These are phyloP conservation scores for Aplidium turbinatum DNA, from an alignment of 23 tunicate species.

Conservation along the genomic window DNA sequence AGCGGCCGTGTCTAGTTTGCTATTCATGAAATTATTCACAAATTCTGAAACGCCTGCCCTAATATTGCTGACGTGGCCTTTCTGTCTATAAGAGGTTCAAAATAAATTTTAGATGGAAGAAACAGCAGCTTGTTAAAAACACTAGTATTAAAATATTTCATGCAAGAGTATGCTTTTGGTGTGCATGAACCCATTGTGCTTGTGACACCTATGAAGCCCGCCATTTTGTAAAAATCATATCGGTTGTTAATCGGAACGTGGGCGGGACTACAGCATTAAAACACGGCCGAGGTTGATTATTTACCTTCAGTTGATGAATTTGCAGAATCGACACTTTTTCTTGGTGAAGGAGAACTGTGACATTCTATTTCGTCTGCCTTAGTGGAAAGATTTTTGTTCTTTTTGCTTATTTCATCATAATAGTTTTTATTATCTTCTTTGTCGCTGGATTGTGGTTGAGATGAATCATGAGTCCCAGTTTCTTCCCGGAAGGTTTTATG, in stretches of 20 bases:
- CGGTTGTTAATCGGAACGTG: no score
- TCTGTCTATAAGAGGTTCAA: neutral
- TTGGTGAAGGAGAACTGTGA: conserved; percentile 37
- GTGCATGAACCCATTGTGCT: neutral
- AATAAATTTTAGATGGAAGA: neutral
- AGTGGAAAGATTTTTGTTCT: neutral
- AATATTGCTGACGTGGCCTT: neutral
- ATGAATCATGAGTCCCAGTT: neutral
- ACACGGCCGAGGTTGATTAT: no score
- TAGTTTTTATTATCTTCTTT: neutral
- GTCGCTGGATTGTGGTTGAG: neutral
- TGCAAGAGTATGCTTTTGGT: neutral
- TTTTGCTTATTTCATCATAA: neutral
- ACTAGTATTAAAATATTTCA: neutral
- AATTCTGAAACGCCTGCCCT: no score
- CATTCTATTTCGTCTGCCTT: neutral
- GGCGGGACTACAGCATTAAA: no score
- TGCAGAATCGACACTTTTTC: conserved; percentile 48
- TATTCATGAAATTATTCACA: no score
- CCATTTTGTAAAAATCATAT: no score
- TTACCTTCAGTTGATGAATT: conserved; percentile 55
- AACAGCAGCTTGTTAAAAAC: neutral
- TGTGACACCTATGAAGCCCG: neutral
- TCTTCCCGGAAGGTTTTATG: conserved; percentile 8
- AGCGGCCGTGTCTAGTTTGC: no score